A percentile compares a stretch with the other conserved stretches of the same genome.
Conservation (phyloP, 2,113 vertebrate species). For the Cnemophilus loriae region DNA sequence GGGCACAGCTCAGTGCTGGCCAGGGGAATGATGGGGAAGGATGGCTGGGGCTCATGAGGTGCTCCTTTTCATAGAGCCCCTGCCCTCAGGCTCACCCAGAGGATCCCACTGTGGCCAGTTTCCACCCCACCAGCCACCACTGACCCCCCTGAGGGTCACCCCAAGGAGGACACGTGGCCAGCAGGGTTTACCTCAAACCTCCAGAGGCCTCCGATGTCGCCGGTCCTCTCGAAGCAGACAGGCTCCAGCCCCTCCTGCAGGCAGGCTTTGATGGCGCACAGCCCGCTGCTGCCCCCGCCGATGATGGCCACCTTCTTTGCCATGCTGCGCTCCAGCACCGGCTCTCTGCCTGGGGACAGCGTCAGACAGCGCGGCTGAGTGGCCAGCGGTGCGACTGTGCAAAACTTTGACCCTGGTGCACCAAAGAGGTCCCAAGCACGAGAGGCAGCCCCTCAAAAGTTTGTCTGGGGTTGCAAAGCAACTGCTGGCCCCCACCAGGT, state of each 20-base stretch:
- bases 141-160: background rate
- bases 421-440: background rate
- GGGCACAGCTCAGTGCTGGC: fast-evolving
- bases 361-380: fast-evolving
- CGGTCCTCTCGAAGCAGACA: conserved; percentile 75
- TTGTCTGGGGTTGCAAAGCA: background rate
- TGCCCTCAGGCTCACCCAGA: background rate
- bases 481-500: fast-evolving
- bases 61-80: background rate
- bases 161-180: fast-evolving
- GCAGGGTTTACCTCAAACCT: conserved; percentile 70
- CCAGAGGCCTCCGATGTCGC: conserved; percentile 79
- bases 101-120: fast-evolving
- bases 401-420: background rate
- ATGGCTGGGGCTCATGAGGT: background rate
- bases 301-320: conserved; percentile 74
- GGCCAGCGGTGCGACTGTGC: fast-evolving
- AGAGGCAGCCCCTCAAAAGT: background rate
- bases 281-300: conserved; percentile 78
- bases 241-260: conserved; percentile 77
- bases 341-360: background rate
- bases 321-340: background rate
- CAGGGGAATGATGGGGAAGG: background rate
- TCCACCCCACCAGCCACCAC: too few relatives aligned
- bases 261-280: conserved; percentile 78